phyloP scores from a whole-genome alignment of 1,140 invertebrate genomes.

The Ips nitidus region DNA sequence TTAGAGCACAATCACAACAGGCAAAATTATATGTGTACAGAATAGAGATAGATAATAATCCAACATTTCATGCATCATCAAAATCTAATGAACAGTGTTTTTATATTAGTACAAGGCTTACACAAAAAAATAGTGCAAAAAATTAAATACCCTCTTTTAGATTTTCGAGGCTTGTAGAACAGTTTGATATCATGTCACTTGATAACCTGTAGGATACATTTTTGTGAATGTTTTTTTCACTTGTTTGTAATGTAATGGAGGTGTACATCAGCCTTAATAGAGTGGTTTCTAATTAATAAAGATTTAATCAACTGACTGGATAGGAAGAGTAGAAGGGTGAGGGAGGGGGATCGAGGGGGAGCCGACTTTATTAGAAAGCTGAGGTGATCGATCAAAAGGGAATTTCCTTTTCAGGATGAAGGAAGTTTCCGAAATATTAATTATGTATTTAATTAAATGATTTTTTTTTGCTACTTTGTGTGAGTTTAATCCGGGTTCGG shows the following conservation, averaged over 20 bases:
- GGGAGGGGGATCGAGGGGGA: background rate
- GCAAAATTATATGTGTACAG: background rate
- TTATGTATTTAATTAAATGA: background rate
- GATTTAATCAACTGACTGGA: slow-evolving; percentile 1
- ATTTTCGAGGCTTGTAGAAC: no score
- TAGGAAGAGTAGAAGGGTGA: background rate
- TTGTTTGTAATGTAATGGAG: background rate
- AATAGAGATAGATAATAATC: no score
- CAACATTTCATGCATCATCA: no score
- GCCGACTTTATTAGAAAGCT: slow-evolving; percentile 3
- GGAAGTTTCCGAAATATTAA: slow-evolving; percentile 1
- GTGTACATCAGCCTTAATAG: background rate
- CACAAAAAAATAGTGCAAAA: no score
- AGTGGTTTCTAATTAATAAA: slow-evolving; percentile 5
- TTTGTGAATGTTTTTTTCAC: background rate
- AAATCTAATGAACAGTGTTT: no score
- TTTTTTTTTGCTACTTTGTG: background rate
- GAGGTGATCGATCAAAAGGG: slow-evolving; percentile 1
- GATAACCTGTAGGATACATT: no score
- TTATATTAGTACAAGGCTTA: no score
- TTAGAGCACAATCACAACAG: slow-evolving; percentile 37
- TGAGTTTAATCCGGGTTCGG: no score
- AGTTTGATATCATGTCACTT: no score
- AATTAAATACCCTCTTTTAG: no score
- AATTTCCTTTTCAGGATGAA: background rate